Percentiles rank a stretch among this genome's conserved stretches.
These are phyloP conservation scores for Helobdella robusta DNA, from an alignment of 2,888 invertebrate species.

Conservation along the genomic window DNA sequence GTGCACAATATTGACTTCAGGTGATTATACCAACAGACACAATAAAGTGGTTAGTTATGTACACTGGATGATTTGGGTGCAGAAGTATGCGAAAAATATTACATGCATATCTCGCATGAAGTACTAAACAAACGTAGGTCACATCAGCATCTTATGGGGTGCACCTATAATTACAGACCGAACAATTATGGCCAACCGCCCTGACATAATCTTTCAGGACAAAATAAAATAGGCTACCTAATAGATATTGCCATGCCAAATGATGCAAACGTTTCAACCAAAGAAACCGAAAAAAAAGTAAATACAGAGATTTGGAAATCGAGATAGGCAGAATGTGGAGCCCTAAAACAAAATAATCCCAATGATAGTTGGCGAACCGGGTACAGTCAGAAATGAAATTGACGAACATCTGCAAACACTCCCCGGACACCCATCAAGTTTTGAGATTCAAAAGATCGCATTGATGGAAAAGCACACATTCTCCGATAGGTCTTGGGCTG, in stretches of 20 bases:
- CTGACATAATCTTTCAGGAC: background rate
- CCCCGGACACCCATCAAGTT: too few relatives aligned
- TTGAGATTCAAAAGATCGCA: too few relatives aligned
- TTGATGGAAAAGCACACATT: too few relatives aligned
- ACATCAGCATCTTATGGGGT: background rate
- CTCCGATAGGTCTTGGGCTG: too few relatives aligned
- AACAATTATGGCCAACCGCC: background rate
- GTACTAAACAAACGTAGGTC: background rate
- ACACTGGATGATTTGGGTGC: background rate
- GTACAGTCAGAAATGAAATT: background rate
- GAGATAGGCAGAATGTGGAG: background rate
- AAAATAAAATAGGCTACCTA: background rate
- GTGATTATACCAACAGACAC: background rate
- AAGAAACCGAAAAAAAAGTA: background rate
- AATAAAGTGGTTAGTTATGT: background rate
- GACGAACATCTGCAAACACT: background rate
- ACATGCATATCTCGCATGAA: background rate
- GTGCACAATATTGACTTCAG: background rate
- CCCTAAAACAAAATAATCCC: background rate
- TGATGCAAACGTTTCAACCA: background rate
- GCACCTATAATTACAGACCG: background rate
- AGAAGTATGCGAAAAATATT: background rate
- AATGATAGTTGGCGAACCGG: background rate
- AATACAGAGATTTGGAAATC: background rate
- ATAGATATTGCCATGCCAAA: background rate